Percentiles rank a stretch among this genome's conserved stretches.
These are phyloP conservation scores for Gila orcuttii DNA, from an alignment of 2,113 vertebrate genomes.

Conservation along the genomic window DNA sequence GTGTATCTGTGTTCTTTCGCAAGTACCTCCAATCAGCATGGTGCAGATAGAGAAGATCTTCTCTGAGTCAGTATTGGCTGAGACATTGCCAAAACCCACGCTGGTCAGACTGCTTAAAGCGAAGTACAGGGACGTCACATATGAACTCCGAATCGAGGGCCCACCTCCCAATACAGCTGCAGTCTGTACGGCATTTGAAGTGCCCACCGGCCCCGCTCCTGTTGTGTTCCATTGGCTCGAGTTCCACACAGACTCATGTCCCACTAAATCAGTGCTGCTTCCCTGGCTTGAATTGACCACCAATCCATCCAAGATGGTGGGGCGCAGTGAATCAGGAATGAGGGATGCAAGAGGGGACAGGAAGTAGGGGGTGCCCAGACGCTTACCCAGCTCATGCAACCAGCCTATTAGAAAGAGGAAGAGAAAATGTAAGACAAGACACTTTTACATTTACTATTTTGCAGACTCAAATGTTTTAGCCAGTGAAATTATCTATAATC, in stretches of 20 bases:
- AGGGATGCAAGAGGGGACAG: constrained; percentile 60
- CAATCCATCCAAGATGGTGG: constrained; percentile 55
- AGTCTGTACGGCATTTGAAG: constrained; percentile 45
- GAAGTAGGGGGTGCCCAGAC: constrained; percentile 77
- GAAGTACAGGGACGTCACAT: constrained; percentile 83
- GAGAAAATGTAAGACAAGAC: not conserved
- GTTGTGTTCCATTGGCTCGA: constrained; percentile 71
- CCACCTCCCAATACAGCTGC: constrained; percentile 67
- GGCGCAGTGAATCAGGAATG: constrained; percentile 62
- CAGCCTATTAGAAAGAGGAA: constrained; percentile 69
- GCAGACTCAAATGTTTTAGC: not conserved
- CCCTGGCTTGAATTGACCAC: constrained; percentile 68
- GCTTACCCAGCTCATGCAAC: constrained; percentile 81
- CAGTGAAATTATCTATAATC: constrained; percentile 47
- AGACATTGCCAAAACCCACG: constrained; percentile 83
- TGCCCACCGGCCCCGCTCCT: constrained; percentile 37
- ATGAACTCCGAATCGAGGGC: constrained; percentile 80
- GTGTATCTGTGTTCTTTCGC: not conserved
- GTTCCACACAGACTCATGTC: constrained; percentile 67
- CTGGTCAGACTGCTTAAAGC: constrained; percentile 84
- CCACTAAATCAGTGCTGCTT: constrained; percentile 66
- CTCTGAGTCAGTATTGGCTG: constrained; percentile 83
- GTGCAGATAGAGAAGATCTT: constrained; percentile 87
- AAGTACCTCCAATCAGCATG: constrained; percentile 83
- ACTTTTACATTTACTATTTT: too few species aligned